Evolutionary conservation across 2,113 vertebrate genomes (phyloP), one percentile per base, ranked within the genome.

Genomic region (Pseudonaja textilis): DNA sequence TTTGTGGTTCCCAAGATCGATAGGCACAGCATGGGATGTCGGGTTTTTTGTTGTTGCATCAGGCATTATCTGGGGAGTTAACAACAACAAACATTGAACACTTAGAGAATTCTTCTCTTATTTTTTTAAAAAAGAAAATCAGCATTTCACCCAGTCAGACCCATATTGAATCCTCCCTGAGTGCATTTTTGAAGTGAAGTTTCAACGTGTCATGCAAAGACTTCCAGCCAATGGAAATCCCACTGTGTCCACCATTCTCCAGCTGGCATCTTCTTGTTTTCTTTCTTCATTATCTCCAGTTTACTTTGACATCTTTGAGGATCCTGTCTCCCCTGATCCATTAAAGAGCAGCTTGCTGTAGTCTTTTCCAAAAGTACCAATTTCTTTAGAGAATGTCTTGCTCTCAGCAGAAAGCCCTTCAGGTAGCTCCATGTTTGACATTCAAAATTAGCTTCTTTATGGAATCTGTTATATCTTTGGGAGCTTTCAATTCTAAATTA

Each of bases 271-370:
- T 52, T 54, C 3, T n/a, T n/a, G 7, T 8, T 74, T 85, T 47
- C 22, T 50, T 61, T 34, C 47, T 45, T 47, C 34, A 10, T 9
- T 50, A 59, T 45, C 26, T 93, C 69, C 92, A 89, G 50, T 64
- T 56, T 22, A 34, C 29, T 89, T 93, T 93, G 69, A 88, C 92
- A 93, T 54, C 54, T 56, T 29, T 25, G n/a, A 55, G 85, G 29
- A n/a, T 34, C 56, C 55, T 93, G 54, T 25, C 59, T 61, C 69
- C n/a, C 39, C 69, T 20, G 69, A 39, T 39, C 42, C 74, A 81
- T 81, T 81, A 22, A 81, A 81, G 7, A 22, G 18, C 34, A 22
- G 34, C 74, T 81, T 22, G 34, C 74, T 81, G 22, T 22, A 22
- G 34, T 39, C 6, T 81, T 42, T 14, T 86, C 39, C 22, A 89